A percentile compares a stretch with the other conserved stretches of the same genome.
Evolutionary conservation across 2,113 vertebrate species (phyloP).

Genomic region (Suncus etruscus): DNA sequence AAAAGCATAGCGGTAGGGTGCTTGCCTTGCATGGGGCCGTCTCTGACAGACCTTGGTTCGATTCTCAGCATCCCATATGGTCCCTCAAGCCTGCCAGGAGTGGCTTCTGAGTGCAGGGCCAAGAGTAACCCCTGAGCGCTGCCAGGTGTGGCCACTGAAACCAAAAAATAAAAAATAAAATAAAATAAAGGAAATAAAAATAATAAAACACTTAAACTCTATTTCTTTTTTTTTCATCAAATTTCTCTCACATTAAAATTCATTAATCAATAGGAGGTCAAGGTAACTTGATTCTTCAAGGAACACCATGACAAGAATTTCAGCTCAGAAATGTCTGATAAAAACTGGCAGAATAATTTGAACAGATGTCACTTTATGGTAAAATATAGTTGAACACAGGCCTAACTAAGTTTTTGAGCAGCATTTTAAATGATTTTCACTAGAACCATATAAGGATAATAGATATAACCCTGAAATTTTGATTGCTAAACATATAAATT

Average conservation of each 20-base stretch:
- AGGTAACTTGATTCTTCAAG: neutral
- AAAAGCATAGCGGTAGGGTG: too few relatives aligned
- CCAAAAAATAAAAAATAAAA: too few relatives aligned
- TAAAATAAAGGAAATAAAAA: neutral
- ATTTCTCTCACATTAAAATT: neutral
- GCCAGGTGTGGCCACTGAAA: too few relatives aligned
- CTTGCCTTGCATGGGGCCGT: too few relatives aligned
- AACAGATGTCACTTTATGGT: slow-evolving; percentile 28
- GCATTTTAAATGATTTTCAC: slow-evolving; percentile 13
- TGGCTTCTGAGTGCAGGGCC: too few relatives aligned
- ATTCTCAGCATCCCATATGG: too few relatives aligned
- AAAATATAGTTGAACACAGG: neutral
- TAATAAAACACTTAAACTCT: slow-evolving; percentile 33
- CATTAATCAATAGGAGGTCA: neutral
- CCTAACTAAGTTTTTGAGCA: slow-evolving; percentile 2
- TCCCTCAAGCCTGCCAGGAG: too few relatives aligned
- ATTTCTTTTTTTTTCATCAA: neutral
- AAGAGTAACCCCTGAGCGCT: too few relatives aligned
- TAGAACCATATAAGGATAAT: slow-evolving; percentile 41
- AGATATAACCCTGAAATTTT: slow-evolving; percentile 35
- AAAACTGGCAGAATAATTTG: slow-evolving; percentile 14
- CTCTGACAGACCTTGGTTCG: too few relatives aligned
- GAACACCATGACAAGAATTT: neutral
- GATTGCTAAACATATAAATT: slow-evolving; percentile 47
- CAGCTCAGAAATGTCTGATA: neutral